phyloP scores from a whole-genome alignment of 2,888 invertebrate genomes.

The Morpho achilles region DNA sequence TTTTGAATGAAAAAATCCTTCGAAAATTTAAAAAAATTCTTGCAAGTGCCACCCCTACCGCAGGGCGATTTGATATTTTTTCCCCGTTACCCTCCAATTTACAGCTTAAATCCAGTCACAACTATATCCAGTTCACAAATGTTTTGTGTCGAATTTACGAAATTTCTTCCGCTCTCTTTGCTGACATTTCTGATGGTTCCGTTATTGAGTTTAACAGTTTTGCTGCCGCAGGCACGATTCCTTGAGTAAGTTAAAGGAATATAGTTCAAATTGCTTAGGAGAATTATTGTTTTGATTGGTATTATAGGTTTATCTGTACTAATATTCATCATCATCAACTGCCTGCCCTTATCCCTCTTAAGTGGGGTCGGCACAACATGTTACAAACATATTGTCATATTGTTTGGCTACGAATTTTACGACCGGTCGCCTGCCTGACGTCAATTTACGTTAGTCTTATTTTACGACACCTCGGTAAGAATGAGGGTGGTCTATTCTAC shows the following conservation, averaged over 20 bases:
- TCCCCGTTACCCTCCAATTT: slow-evolving; percentile 25
- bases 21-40: neutral
- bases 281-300: neutral
- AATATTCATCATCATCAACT: no score
- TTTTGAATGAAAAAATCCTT: neutral
- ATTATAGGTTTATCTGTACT: neutral
- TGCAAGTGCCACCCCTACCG: slow-evolving; percentile 11
- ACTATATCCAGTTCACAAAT: slow-evolving; percentile 20
- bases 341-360: no score
- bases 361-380: no score
- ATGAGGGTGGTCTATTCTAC: no score
- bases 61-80: slow-evolving; percentile 24
- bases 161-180: slow-evolving; percentile 11
- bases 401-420: no score
- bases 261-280: neutral
- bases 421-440: no score
- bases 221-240: neutral
- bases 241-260: neutral
- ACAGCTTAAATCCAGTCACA: slow-evolving; percentile 19
- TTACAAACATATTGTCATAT: no score
- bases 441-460: no score
- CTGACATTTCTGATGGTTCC: slow-evolving; percentile 6
- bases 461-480: no score
- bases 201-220: neutral
- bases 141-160: slow-evolving; percentile 13